Evolutionary conservation across 2,888 invertebrate species (phyloP).

Genomic region (Eumerus sabulonum): DNA sequence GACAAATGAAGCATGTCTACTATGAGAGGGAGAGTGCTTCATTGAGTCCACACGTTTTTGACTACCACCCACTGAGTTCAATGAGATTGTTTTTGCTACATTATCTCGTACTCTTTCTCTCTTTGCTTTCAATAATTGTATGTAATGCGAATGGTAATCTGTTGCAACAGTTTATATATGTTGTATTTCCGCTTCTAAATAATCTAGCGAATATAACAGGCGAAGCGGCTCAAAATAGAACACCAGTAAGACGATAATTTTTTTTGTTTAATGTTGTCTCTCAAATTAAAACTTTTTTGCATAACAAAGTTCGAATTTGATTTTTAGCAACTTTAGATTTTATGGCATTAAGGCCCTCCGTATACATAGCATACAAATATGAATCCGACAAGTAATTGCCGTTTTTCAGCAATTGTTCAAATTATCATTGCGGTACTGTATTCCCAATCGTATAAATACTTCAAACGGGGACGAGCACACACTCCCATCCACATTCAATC

Average conservation of each 20-base stretch:
- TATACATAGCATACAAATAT: too few species aligned
- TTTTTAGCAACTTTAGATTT: too few species aligned
- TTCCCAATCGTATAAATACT: slow-evolving; percentile 38
- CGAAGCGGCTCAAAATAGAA: too few species aligned
- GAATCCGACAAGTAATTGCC: too few species aligned
- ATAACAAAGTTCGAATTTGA: too few species aligned
- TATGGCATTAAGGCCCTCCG: too few species aligned
- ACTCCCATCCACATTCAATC: slow-evolving; percentile 23
- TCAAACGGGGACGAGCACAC: slow-evolving; percentile 10
- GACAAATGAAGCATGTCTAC: slow-evolving; percentile 45
- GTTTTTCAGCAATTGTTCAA: too few species aligned
- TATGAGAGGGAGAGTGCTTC: slow-evolving; percentile 31
- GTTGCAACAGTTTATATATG: slow-evolving; percentile 57
- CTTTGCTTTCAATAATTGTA: slow-evolving; percentile 21
- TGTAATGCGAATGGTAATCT: slow-evolving; percentile 48
- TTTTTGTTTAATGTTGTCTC: too few species aligned
- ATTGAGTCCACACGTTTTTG: slow-evolving; percentile 18
- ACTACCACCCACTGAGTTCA: slow-evolving; percentile 44
- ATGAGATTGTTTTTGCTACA: slow-evolving; percentile 13
- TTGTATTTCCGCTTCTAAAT: slow-evolving; percentile 43
- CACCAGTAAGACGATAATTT: too few species aligned
- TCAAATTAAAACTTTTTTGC: too few species aligned
- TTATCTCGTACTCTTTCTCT: slow-evolving; percentile 13
- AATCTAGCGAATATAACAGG: too few species aligned
- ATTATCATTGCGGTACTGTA: slow-evolving; percentile 33